A percentile compares a stretch with the other conserved stretches of the same genome.
phyloP scores from a whole-genome alignment of 2,888 invertebrate species.

The Monopis laevigella region DNA sequence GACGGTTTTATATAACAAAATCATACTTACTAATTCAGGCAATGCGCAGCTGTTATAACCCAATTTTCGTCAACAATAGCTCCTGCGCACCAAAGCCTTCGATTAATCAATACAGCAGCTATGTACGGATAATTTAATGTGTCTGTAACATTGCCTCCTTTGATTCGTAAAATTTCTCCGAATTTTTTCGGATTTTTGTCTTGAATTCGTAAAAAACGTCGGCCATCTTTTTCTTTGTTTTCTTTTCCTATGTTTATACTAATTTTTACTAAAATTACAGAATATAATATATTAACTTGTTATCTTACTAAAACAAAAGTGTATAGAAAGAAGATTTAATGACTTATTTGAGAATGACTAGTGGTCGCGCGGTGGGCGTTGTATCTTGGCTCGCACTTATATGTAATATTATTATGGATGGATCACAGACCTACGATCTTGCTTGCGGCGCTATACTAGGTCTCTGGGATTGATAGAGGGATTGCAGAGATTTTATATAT shows the following conservation, averaged over 20 bases:
- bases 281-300: not conserved
- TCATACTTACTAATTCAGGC: conserved; percentile 54
- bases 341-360: too few relatives aligned
- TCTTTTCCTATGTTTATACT: not conserved
- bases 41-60: conserved; percentile 56
- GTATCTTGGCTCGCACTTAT: too few relatives aligned
- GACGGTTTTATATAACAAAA: too few relatives aligned
- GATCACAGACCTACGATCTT: too few relatives aligned
- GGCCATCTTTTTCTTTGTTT: not conserved
- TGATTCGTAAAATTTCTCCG: conserved; percentile 17
- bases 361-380: too few relatives aligned
- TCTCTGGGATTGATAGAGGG: too few relatives aligned
- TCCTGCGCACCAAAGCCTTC: conserved; percentile 52
- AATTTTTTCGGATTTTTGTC: not conserved
- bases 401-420: too few relatives aligned
- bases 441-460: too few relatives aligned
- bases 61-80: conserved; percentile 50
- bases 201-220: not conserved
- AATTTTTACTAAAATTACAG: not conserved
- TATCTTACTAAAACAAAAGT: too few relatives aligned
- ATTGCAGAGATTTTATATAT: too few relatives aligned
- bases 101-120: conserved; percentile 53
- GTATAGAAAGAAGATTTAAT: too few relatives aligned
- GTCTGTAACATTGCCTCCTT: conserved; percentile 35
- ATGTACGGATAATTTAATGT: conserved; percentile 49